Conservation (phyloP, 2,888 invertebrate genomes). For the Leptogaster cylindrica region DNA sequence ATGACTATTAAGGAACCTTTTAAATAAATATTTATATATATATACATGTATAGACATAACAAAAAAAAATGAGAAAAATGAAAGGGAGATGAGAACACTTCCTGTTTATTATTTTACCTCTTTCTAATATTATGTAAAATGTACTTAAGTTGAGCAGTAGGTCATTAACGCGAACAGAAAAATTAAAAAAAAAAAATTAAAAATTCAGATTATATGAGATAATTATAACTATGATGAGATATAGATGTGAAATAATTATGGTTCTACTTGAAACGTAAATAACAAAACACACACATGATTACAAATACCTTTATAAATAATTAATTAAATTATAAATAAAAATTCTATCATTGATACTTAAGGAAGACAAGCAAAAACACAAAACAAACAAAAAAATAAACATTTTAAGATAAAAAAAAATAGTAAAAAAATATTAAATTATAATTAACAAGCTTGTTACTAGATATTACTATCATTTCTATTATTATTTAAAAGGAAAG, state of each 20-base stretch:
- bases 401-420: not conserved
- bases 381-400: not conserved
- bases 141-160: not conserved
- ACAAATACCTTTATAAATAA: not conserved
- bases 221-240: not conserved
- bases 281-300: not conserved
- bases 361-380: too few relatives aligned
- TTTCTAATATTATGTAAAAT: not conserved
- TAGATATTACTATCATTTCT: not conserved
- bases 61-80: too few relatives aligned
- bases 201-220: not conserved
- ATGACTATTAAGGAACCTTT: constrained; percentile 12
- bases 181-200: not conserved
- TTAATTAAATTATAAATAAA: not conserved
- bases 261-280: not conserved
- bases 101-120: constrained; percentile 1
- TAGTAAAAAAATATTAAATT: not conserved
- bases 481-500: not conserved
- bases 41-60: constrained; percentile 24
- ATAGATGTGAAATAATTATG: not conserved
- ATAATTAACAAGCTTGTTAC: not conserved
- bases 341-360: not conserved
- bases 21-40: constrained; percentile 23
- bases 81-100: too few relatives aligned
- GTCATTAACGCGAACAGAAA: not conserved